Base-by-base conservation (phyloP, 1,140 invertebrate genomes). In the Leptinotarsa lineolata region DNA sequence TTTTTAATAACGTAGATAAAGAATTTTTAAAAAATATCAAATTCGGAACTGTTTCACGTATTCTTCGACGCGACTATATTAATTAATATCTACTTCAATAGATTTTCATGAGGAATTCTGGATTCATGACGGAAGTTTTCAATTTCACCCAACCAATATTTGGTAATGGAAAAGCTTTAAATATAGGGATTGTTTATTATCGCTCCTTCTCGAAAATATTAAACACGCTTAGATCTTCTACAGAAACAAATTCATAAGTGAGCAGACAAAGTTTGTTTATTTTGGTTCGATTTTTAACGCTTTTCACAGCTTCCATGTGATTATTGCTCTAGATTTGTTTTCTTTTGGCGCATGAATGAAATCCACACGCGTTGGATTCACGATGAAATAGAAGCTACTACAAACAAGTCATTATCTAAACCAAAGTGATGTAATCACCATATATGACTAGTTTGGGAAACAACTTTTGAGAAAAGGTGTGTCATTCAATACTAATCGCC, bases 401-500 rank as follows among this genome's bases (percentile, higher is more conserved):
- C 63, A 22, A 16, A 65, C 63, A 65, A 24, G 11, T 65, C 3
- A 18, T 65, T 65, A 65, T 65, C 63, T 65, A 24, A 65, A 65
- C 22, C 63, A 65, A 4, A 24, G 30, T 65, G 63, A 65, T 65
- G 63, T 65, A 65, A 65, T 39, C 63, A 54, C n/a, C 15, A 22
- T 39, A 39, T 65, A 65, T 65, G 63, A 65, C 63, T 65, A 65
- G 63, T 65, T 65, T 65, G 63, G 63, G 30, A 65, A 65, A 65
- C 63, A 24, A 65, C 63, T 65, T 65, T 65, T 65, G 22, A 65
- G 63, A 65, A 65, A 65, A 65, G 63, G 63, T 65, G 63, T 65
- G 63, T 65, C 22, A 65, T 39, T 39, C 30, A 65, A 65, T 65
- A 22, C 24, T 13, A 65, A 30, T 65, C 63, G 63, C 63, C 63